phyloP scores from a whole-genome alignment of 2,113 vertebrate species.

The Macheiramphus alcinus region DNA sequence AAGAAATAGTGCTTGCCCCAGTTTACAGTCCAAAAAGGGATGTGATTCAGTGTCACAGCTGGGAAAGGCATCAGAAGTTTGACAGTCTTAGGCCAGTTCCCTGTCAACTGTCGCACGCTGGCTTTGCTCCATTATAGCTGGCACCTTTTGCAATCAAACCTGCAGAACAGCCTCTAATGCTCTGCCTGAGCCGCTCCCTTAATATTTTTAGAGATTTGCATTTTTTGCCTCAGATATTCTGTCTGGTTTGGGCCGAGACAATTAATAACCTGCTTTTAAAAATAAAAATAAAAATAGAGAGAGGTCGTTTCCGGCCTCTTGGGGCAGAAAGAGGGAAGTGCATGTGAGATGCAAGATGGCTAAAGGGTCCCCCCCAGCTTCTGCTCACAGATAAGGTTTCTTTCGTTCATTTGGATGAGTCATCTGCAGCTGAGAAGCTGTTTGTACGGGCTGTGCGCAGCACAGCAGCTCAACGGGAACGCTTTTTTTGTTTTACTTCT shows the following conservation, averaged over 20 bases:
- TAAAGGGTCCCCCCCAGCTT: neutral
- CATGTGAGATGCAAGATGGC: neutral
- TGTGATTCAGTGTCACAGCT: rapidly evolving
- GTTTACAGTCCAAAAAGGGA: neutral
- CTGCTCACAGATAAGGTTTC: neutral
- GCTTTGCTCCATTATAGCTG: rapidly evolving
- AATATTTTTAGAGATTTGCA: rapidly evolving
- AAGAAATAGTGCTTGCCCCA: neutral
- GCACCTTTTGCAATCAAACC: neutral
- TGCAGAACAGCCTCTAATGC: rapidly evolving
- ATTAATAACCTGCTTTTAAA: neutral
- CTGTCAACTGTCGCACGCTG: neutral
- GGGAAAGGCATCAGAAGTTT: rapidly evolving
- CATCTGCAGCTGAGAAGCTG: neutral
- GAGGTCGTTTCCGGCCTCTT: rapidly evolving
- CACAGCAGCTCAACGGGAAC: neutral
- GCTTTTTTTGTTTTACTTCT: neutral
- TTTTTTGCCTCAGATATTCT: neutral
- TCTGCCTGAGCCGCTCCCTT: neutral
- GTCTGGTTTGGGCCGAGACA: neutral
- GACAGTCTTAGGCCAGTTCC: neutral
- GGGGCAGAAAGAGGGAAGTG: neutral
- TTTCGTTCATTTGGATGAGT: neutral
- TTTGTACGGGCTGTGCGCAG: neutral
- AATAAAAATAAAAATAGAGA: neutral